Evolutionary conservation across 2,797 vertebrate species (phyloP).

Genomic region (Monodelphis domestica): DNA sequence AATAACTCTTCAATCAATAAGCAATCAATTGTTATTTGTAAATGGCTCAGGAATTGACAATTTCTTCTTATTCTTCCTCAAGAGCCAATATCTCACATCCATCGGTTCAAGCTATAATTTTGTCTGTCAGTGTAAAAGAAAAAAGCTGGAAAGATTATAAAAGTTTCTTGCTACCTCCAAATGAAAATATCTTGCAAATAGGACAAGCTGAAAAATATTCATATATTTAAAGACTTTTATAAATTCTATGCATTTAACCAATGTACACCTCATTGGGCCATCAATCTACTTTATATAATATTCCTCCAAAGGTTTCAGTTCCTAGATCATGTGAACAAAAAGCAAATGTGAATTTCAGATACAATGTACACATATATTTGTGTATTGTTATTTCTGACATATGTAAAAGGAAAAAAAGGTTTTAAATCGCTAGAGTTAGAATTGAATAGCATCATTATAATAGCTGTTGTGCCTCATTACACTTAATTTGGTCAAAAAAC

Average conservation of each 20-base stretch:
- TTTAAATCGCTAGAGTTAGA: constrained; percentile 82
- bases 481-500: constrained; percentile 78
- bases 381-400: constrained; percentile 74
- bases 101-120: background rate
- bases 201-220: background rate
- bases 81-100: background rate
- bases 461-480: constrained; percentile 81
- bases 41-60: background rate
- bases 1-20: background rate
- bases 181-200: background rate
- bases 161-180: background rate
- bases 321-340: background rate
- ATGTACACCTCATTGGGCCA: background rate
- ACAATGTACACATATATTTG: constrained; percentile 67
- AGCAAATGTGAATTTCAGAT: constrained; percentile 60
- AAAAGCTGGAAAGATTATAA: background rate
- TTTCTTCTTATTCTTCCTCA: background rate
- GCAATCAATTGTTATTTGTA: background rate
- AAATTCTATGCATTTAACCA: background rate
- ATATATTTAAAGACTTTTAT: background rate
- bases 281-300: background rate
- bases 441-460: constrained; percentile 80
- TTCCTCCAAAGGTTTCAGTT: background rate
- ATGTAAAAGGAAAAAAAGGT: constrained; percentile 80
- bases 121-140: background rate